phyloP scores from a whole-genome alignment of 2,888 invertebrate genomes.

The Stenichneumon culpator region DNA sequence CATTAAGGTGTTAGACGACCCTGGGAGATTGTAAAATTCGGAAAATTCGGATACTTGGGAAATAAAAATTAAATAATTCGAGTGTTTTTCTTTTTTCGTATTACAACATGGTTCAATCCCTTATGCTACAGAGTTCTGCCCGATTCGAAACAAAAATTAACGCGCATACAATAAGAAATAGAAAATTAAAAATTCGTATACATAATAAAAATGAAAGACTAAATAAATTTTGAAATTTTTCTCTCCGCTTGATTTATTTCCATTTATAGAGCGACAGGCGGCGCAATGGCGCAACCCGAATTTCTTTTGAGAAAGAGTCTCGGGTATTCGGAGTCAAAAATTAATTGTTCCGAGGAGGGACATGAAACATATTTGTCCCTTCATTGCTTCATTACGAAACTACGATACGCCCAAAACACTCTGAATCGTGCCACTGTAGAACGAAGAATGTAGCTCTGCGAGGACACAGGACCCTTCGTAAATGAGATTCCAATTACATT shows the following conservation, averaged over 20 bases:
- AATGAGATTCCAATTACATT: constrained; percentile 61
- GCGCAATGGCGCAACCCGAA: neutral
- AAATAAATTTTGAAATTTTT: neutral
- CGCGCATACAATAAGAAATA: too few relatives aligned
- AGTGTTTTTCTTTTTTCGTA: too few relatives aligned
- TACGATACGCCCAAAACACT: constrained; percentile 5
- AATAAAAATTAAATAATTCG: too few relatives aligned
- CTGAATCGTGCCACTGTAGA: neutral
- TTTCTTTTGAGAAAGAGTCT: neutral
- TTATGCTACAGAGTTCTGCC: too few relatives aligned
- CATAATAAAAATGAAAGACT: neutral
- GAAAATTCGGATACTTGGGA: too few relatives aligned
- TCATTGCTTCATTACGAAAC: neutral
- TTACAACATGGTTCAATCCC: too few relatives aligned
- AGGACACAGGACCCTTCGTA: constrained; percentile 17
- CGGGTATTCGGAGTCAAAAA: constrained; percentile 18
- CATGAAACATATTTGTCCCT: neutral
- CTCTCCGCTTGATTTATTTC: neutral
- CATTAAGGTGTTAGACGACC: too few relatives aligned
- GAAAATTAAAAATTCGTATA: neutral
- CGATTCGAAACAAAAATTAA: too few relatives aligned
- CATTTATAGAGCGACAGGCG: neutral
- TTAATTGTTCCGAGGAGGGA: constrained; percentile 15
- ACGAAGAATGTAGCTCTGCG: neutral
- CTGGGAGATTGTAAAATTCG: too few relatives aligned